These are phyloP conservation scores for Onychomys arenicola DNA, from an alignment of 2,797 vertebrate genomes.

Conservation along the genomic window DNA sequence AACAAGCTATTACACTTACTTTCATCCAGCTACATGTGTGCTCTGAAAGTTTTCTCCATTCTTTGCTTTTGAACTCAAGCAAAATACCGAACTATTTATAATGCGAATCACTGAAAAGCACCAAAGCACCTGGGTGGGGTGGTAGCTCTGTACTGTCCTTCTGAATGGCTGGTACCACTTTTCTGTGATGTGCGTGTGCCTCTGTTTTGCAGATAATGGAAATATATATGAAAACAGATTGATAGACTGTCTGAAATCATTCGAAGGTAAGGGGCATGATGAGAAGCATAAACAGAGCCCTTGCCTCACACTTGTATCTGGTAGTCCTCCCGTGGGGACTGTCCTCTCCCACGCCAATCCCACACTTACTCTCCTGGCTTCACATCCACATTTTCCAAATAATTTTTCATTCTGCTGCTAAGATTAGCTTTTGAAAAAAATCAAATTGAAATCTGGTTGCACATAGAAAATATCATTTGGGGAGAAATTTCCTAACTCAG, in stretches of 20 bases:
- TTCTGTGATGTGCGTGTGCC: not conserved
- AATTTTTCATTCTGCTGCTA: not conserved
- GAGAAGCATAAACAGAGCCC: not conserved
- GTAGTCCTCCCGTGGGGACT: not conserved
- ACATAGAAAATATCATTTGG: not conserved
- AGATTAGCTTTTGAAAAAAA: conserved; percentile 37
- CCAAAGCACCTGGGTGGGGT: not conserved
- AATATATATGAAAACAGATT: conserved; percentile 56
- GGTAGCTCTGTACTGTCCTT: not conserved
- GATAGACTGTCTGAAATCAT: conserved; percentile 50
- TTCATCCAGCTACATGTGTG: not conserved
- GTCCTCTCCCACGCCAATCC: not conserved
- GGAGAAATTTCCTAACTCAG: not conserved
- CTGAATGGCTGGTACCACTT: not conserved
- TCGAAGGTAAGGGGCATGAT: conserved; percentile 2
- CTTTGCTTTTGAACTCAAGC: not conserved
- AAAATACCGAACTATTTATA: conserved; percentile 33
- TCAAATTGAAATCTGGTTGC: conserved; percentile 21
- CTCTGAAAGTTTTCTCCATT: not conserved
- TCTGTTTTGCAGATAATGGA: conserved; percentile 70
- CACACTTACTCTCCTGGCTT: not conserved
- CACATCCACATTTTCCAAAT: conserved; percentile 21
- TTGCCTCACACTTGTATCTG: not conserved
- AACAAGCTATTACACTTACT: not conserved
- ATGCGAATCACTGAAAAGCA: conserved; percentile 8